Evolutionary conservation across 2,113 vertebrate species (phyloP).

Genomic region (Rattus norvegicus): DNA sequence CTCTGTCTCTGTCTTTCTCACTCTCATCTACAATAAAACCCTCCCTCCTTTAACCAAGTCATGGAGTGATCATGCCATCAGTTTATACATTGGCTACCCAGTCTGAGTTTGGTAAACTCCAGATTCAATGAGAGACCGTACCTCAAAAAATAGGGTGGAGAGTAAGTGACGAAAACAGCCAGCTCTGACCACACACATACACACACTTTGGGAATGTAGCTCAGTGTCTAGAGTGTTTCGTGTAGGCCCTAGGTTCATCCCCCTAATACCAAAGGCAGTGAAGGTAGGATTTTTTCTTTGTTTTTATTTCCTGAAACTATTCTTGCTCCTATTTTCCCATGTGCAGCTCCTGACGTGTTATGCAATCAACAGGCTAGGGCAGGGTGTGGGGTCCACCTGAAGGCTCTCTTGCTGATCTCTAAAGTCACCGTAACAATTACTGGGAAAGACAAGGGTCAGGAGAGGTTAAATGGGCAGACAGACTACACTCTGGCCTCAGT

Average conservation of each 20-base stretch:
- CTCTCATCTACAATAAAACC: background rate
- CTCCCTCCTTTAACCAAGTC: background rate
- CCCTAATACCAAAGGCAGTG: background rate
- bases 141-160: background rate
- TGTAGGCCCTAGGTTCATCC: background rate
- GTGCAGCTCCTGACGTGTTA: background rate
- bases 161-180: background rate
- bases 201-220: background rate
- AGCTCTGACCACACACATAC: background rate
- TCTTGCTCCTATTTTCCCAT: background rate
- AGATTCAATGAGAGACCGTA: background rate
- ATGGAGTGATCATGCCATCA: background rate
- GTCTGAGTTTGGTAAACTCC: background rate
- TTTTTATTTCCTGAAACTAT: background rate
- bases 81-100: background rate
- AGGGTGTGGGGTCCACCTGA: background rate
- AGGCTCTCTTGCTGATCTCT: background rate
- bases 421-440: background rate
- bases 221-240: background rate
- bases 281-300: too few relatives aligned
- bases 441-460: background rate
- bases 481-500: background rate
- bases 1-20: background rate
- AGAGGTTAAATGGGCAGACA: too few relatives aligned
- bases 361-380: too few relatives aligned